Conservation (phyloP, 2,797 vertebrate genomes). For the Falco cherrug region DNA sequence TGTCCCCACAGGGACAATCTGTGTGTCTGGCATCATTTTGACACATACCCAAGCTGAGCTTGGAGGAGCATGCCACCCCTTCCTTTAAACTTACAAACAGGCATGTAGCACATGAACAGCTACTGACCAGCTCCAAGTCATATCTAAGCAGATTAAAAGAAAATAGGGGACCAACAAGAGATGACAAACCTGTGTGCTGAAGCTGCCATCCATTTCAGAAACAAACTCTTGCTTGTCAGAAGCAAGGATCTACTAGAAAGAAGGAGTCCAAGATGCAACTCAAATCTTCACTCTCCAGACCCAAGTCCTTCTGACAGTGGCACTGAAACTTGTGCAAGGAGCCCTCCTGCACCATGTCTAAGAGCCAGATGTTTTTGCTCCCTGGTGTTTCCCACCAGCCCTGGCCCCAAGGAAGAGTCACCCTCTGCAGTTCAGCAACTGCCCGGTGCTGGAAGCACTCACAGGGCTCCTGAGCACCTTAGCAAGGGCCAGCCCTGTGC, state of each 20-base stretch:
- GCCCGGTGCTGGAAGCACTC: rapidly evolving
- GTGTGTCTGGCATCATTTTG: not conserved
- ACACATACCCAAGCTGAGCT: not conserved
- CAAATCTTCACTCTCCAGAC: not conserved
- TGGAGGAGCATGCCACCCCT: not conserved
- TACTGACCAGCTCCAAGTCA: not conserved
- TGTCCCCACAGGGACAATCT: not conserved
- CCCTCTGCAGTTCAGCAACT: not conserved
- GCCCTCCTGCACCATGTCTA: not conserved
- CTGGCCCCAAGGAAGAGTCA: not conserved
- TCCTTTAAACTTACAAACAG: not conserved
- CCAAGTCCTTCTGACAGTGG: not conserved
- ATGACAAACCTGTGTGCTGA: not conserved
- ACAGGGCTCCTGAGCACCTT: not conserved
- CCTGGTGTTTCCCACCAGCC: not conserved
- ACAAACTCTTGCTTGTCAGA: not conserved
- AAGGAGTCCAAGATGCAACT: not conserved
- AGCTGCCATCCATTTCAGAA: not conserved
- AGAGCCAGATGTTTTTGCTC: not conserved
- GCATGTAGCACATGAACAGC: not conserved
- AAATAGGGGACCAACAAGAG: not conserved
- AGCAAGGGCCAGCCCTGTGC: not conserved
- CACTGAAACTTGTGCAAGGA: not conserved
- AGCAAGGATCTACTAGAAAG: not conserved
- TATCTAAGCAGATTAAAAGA: not conserved